A percentile compares a stretch with the other conserved stretches of the same genome.
Conservation (phyloP, 2,113 vertebrate species). For the Anolis sagrei region DNA sequence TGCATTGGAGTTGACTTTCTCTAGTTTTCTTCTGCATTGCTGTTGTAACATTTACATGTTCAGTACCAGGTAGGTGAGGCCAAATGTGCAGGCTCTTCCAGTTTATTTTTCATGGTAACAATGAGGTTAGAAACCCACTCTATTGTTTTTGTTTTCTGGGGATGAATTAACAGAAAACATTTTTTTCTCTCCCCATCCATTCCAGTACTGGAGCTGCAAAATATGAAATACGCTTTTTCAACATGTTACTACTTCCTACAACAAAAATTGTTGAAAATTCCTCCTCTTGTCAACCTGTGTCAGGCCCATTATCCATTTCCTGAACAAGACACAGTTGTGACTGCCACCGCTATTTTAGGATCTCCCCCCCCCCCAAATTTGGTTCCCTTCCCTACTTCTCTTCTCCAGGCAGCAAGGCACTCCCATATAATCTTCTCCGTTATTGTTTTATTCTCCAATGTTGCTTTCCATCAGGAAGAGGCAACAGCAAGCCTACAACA, state of each 20-base stretch:
- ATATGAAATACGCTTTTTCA: background rate
- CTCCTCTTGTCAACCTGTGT: background rate
- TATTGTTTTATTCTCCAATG: background rate
- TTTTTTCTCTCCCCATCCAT: background rate
- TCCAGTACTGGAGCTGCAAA: background rate
- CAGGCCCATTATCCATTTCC: background rate
- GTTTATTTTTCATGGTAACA: background rate
- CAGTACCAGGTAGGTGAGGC: background rate
- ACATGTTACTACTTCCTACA: background rate
- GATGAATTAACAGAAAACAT: background rate
- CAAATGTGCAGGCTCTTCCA: background rate
- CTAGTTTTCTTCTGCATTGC: background rate
- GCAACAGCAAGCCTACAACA: background rate
- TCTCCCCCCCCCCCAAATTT: background rate
- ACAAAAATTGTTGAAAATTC: background rate
- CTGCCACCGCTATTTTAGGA: background rate
- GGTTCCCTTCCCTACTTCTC: background rate
- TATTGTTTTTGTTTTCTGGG: no score
- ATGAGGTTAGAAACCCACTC: background rate
- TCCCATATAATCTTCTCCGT: background rate
- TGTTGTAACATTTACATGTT: background rate
- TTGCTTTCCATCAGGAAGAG: background rate
- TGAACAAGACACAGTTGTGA: background rate
- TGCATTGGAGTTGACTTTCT: background rate
- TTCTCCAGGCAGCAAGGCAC: background rate